Percentiles rank a stretch among this genome's conserved stretches.
These are phyloP conservation scores for Ochlodes sylvanus DNA, from an alignment of 2,888 invertebrate species.

Conservation along the genomic window DNA sequence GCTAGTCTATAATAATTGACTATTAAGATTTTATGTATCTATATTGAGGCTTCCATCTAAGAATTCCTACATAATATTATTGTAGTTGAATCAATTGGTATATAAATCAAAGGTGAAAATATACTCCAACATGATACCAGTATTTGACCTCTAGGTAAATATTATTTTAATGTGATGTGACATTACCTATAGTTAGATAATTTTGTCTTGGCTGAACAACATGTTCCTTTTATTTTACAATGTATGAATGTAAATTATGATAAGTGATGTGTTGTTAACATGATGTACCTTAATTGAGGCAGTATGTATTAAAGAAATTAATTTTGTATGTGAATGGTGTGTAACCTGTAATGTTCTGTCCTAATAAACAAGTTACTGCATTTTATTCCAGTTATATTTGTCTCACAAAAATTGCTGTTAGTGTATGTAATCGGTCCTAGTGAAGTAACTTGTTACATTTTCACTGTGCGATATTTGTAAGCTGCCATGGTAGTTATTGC, in stretches of 20 bases:
- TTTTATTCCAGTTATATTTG: slow-evolving; percentile 23
- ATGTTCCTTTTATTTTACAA: slow-evolving; percentile 25
- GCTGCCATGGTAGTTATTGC: slow-evolving; percentile 17
- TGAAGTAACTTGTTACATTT: slow-evolving; percentile 13
- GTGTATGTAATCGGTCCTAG: slow-evolving; percentile 15
- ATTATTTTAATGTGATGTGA: not conserved
- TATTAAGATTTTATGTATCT: slow-evolving; percentile 5
- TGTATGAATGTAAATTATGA: slow-evolving; percentile 20
- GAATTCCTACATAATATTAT: not conserved
- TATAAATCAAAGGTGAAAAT: not conserved
- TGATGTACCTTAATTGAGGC: not conserved
- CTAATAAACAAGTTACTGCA: slow-evolving; percentile 13
- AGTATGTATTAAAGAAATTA: slow-evolving; percentile 5
- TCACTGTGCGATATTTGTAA: slow-evolving; percentile 18
- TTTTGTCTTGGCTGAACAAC: slow-evolving; percentile 17
- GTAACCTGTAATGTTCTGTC: slow-evolving; percentile 15
- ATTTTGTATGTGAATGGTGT: slow-evolving; percentile 26
- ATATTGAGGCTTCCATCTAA: slow-evolving; percentile 16
- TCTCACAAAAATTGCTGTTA: slow-evolving; percentile 20
- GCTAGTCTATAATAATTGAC: slow-evolving; percentile 64
- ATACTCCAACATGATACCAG: not conserved
- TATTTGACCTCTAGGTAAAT: slow-evolving; percentile 2
- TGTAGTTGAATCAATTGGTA: slow-evolving; percentile 2
- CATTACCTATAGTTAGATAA: slow-evolving; percentile 8
- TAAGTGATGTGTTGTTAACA: slow-evolving; percentile 6